Conservation (phyloP, 2,113 vertebrate species). For the Dipodomys ordii region DNA sequence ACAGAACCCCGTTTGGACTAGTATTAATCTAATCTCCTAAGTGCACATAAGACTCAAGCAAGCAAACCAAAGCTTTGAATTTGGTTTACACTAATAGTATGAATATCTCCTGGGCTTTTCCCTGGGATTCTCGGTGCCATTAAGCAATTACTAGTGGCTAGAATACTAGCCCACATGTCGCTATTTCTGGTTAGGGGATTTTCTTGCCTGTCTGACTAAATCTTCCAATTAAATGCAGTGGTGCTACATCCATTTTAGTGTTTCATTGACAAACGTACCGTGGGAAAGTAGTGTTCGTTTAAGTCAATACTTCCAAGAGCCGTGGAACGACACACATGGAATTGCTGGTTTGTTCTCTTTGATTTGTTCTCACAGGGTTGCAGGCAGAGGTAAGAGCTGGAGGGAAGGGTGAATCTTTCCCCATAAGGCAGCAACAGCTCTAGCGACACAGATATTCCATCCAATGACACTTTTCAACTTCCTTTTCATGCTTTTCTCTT, state of each 20-base stretch:
- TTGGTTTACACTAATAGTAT: conserved; percentile 82
- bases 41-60: conserved; percentile 83
- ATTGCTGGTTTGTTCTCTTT: not conserved
- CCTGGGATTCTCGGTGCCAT: conserved; percentile 73
- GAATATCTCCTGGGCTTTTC: conserved; percentile 83
- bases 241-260: conserved; percentile 64
- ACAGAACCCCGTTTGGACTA: conserved; percentile 79
- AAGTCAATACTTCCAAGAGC: conserved; percentile 60
- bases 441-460: not conserved
- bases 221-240: conserved; percentile 82
- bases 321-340: conserved; percentile 53
- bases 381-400: not conserved
- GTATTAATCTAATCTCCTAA: conserved; percentile 88
- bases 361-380: not conserved
- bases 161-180: conserved; percentile 72
- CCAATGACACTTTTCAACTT: not conserved
- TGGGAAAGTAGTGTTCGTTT: conserved; percentile 60
- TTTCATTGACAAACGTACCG: conserved; percentile 50
- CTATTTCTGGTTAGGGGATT: conserved; percentile 83
- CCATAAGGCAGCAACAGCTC: not conserved
- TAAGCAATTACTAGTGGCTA: conserved; percentile 85
- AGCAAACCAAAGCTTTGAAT: conserved; percentile 83
- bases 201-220: conserved; percentile 74
- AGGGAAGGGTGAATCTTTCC: not conserved
- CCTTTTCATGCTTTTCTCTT: not conserved